Conservation (phyloP, 2,113 vertebrate species). For the Jaculus jaculus region DNA sequence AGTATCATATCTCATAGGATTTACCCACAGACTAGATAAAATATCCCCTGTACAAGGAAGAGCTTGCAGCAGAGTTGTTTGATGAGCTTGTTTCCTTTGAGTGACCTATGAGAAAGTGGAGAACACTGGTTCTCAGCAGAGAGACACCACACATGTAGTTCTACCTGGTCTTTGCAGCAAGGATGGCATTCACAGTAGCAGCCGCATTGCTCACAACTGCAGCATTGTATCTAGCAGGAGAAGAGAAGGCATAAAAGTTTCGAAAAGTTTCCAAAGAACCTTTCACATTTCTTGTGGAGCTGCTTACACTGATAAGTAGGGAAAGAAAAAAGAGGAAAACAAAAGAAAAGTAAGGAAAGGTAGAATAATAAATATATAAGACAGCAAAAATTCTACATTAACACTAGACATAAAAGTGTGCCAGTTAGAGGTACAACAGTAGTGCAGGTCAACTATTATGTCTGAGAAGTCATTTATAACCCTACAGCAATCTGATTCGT, state of each 20-base stretch:
- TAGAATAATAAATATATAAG: background rate
- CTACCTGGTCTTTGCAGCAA: slow-evolving; percentile 87
- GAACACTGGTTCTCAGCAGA: background rate
- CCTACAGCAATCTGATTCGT: background rate
- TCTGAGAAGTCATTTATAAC: background rate
- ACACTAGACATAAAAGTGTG: background rate
- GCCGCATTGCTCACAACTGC: slow-evolving; percentile 80
- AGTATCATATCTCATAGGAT: background rate
- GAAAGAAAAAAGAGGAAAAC: slow-evolving; percentile 52
- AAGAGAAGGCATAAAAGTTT: slow-evolving; percentile 67
- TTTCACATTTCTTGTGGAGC: slow-evolving; percentile 74
- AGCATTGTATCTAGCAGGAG: slow-evolving; percentile 79
- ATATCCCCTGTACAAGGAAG: background rate
- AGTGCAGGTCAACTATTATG: background rate
- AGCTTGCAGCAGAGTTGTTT: background rate
- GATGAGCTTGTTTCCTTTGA: background rate
- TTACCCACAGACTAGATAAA: background rate
- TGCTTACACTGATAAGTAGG: slow-evolving; percentile 62
- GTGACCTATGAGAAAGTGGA: background rate
- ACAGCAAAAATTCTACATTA: background rate
- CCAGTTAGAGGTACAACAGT: background rate
- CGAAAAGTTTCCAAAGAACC: slow-evolving; percentile 78
- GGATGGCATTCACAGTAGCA: slow-evolving; percentile 80
- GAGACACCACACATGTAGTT: background rate
- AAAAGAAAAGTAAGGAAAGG: slow-evolving; percentile 53